Base-by-base conservation (phyloP, 2,888 invertebrate genomes). In the Julus scandinavius region DNA sequence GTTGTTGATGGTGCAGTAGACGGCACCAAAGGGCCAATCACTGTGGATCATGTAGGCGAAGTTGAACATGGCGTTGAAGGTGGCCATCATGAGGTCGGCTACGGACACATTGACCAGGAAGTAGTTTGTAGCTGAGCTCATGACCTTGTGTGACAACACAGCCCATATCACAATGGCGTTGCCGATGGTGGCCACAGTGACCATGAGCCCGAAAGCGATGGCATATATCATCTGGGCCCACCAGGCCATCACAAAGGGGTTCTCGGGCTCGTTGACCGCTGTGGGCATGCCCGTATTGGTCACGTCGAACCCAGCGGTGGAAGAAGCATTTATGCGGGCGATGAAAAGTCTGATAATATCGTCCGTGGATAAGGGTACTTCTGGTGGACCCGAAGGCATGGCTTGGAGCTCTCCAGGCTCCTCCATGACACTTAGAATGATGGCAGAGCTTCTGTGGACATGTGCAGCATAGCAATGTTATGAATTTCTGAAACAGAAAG, bases 111-210 rank as follows among this genome's bases (percentile, higher is more conserved):
- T 98, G 90, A 98, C 95, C 90, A 98, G 94, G 92, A 97, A 97
- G 93, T 97, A 98, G 93, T 98, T 98, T 87, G 98, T 98, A 11
- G 97, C 96, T 0, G 97, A 97, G 89, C 97, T 91, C 92, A 94
- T 94, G 86, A 93, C 91, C 88, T 92, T 92, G 91, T 94, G 93
- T 3, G 92, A 92, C 40, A 93, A 89, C 3, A 98, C 97, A 91
- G 98, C 98, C 98, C 98, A 98, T 90, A 98, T 96, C 87, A 98
- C 98, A 89, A 97, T 96, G 83, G 95, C 94, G 91, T 98, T 98
- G 40, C 98, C 98, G 0, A 96, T 95, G 85, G 96, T 95, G 0
- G 97, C 96, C 3, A 96, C 94, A 11, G 95, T 93, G 83, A 97
- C 93, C 95, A 97, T 97, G 41, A 95, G 93, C 0, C 95, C 94